Conservation (phyloP, 1,140 invertebrate species). For the Drosophila ambigua region DNA sequence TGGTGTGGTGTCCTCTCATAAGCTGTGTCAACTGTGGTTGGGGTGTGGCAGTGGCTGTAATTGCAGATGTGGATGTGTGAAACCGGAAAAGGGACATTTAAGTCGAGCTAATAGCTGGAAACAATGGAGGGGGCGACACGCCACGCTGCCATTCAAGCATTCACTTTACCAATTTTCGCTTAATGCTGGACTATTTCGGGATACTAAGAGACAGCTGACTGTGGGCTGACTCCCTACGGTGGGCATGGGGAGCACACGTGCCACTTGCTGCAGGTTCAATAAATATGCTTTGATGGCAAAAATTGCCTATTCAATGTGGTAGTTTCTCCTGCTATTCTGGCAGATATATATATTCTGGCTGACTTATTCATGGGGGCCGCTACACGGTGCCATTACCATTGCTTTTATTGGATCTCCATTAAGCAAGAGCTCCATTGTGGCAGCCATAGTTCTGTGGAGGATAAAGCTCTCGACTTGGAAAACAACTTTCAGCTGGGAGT, state of each 20-base stretch:
- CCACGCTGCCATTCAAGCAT: conserved; percentile 27
- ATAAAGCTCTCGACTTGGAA: background rate
- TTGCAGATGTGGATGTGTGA: conserved; percentile 35
- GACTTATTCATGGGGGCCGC: conserved; percentile 52
- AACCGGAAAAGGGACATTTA: conserved; percentile 25
- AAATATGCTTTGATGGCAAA: conserved; percentile 52
- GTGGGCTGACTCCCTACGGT: conserved; percentile 1
- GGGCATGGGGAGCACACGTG: conserved; percentile 36
- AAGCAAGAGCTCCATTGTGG: conserved; percentile 34
- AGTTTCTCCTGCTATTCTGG: conserved; percentile 9
- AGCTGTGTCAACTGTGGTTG: background rate
- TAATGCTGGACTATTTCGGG: conserved; percentile 51
- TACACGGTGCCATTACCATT: conserved; percentile 17
- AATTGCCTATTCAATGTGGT: conserved; percentile 47
- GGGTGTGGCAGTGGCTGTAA: conserved; percentile 24
- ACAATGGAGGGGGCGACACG: conserved; percentile 8
- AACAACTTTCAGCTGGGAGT: background rate
- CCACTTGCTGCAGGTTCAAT: conserved; percentile 29
- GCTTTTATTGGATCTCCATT: conserved; percentile 50
- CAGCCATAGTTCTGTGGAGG: conserved; percentile 6
- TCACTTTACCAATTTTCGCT: conserved; percentile 49
- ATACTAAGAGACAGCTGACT: conserved; percentile 25
- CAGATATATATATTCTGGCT: conserved; percentile 17
- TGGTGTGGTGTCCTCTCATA: too few relatives aligned
- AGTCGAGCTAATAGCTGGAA: conserved; percentile 30